Percentiles rank a stretch among this genome's conserved stretches.
These are phyloP conservation scores for Hippotragus niger DNA, from an alignment of 2,113 vertebrate genomes.

Conservation along the genomic window DNA sequence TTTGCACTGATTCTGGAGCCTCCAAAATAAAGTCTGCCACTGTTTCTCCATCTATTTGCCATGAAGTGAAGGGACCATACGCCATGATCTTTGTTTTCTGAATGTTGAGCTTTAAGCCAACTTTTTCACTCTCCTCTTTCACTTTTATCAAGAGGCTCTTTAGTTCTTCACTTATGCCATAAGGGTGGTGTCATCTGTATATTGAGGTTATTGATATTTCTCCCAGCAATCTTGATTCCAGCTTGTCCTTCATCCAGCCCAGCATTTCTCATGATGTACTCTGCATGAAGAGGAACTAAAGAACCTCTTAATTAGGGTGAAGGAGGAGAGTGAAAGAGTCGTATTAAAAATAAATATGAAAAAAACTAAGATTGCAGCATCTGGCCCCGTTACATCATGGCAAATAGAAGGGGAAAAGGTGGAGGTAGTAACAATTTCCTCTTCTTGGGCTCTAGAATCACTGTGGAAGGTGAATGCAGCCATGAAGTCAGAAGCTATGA, in stretches of 20 bases:
- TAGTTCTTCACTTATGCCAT: background rate
- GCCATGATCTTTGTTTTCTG: background rate
- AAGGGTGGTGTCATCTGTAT: background rate
- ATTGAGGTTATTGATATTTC: background rate
- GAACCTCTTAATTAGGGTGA: background rate
- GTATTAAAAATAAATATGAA: background rate
- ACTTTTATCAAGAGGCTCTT: background rate
- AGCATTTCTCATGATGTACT: background rate
- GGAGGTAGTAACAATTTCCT: background rate
- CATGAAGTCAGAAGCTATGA: background rate
- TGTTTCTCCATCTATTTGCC: background rate
- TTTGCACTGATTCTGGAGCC: background rate
- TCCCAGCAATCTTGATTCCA: background rate
- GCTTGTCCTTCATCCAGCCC: background rate
- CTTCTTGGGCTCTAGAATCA: background rate
- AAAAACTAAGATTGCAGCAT: background rate
- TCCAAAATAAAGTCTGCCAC: background rate
- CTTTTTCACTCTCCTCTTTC: background rate
- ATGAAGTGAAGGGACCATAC: background rate
- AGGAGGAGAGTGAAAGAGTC: background rate
- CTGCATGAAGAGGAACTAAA: background rate
- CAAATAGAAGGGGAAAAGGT: background rate
- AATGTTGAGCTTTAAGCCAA: background rate
- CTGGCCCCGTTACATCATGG: fast-evolving
- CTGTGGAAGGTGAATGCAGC: background rate